Conservation (phyloP, 2,113 vertebrate species). For the Steatornis caripensis region DNA sequence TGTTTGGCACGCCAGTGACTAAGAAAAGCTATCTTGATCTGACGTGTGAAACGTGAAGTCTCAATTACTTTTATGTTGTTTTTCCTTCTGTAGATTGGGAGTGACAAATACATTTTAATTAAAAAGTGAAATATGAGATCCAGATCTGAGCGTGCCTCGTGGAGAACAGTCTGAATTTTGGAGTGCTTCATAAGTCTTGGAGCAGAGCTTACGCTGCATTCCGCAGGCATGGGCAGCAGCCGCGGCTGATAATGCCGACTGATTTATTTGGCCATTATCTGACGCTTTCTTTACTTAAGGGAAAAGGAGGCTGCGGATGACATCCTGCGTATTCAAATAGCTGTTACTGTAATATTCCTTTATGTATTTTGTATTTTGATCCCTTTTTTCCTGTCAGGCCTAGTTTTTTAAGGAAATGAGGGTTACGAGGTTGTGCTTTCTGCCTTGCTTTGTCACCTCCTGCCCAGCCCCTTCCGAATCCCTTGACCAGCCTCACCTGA, state of each 20-base stretch:
- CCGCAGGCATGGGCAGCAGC: not conserved
- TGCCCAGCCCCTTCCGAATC: not conserved
- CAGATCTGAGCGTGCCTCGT: not conserved
- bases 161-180: conserved; percentile 16
- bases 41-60: conserved; percentile 53
- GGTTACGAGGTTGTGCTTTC: not conserved
- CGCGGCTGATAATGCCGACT: not conserved
- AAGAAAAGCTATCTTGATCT: conserved; percentile 30
- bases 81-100: not conserved
- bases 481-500: not conserved
- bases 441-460: not conserved
- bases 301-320: not conserved
- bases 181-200: not conserved
- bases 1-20: conserved; percentile 28
- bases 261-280: conserved; percentile 42
- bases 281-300: conserved; percentile 22
- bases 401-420: not conserved
- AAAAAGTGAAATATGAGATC: conserved; percentile 38
- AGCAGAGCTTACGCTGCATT: not conserved
- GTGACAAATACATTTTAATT: conserved; percentile 58
- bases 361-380: not conserved
- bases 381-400: not conserved
- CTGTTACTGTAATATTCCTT: not conserved
- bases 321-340: not conserved
- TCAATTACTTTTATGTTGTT: conserved; percentile 65